A percentile compares a stretch with the other conserved stretches of the same genome.
Evolutionary conservation across 2,113 vertebrate species (phyloP).

Genomic region (Patagioenas fasciata): DNA sequence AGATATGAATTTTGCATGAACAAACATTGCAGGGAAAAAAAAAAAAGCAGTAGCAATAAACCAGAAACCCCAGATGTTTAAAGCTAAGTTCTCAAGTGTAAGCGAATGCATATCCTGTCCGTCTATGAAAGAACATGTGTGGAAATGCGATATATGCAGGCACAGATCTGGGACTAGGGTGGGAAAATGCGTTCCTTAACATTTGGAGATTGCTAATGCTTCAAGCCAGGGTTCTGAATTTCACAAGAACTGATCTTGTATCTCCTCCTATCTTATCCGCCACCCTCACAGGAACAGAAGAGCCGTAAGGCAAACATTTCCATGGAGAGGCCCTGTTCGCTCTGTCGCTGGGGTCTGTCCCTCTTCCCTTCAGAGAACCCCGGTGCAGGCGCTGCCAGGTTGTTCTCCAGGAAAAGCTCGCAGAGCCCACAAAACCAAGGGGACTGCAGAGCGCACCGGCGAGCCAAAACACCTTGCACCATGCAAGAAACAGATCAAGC

Average conservation of each 20-base stretch:
- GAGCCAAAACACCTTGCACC: neutral
- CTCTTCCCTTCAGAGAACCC: neutral
- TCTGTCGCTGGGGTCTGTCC: neutral
- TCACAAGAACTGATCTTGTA: neutral
- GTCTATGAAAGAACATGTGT: neutral
- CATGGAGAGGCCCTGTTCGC: neutral
- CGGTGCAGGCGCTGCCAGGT: neutral
- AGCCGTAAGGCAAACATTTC: constrained; percentile 39
- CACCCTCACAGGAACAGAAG: neutral
- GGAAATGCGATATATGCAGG: neutral
- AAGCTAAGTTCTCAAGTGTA: neutral
- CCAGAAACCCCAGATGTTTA: constrained; percentile 27
- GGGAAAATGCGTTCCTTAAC: neutral
- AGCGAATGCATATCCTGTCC: neutral
- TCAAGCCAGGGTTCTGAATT: constrained; percentile 32
- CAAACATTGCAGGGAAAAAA: neutral
- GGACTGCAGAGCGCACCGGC: neutral
- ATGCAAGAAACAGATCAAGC: neutral
- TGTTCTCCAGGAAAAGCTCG: neutral
- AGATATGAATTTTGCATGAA: constrained; percentile 61
- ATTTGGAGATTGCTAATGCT: constrained; percentile 27
- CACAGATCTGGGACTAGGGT: neutral
- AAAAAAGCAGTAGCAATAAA: neutral
- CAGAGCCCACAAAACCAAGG: neutral
- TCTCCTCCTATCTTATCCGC: neutral